These are phyloP conservation scores for Xerus rutilus DNA, from an alignment of 2,797 vertebrate genomes.

Conservation along the genomic window DNA sequence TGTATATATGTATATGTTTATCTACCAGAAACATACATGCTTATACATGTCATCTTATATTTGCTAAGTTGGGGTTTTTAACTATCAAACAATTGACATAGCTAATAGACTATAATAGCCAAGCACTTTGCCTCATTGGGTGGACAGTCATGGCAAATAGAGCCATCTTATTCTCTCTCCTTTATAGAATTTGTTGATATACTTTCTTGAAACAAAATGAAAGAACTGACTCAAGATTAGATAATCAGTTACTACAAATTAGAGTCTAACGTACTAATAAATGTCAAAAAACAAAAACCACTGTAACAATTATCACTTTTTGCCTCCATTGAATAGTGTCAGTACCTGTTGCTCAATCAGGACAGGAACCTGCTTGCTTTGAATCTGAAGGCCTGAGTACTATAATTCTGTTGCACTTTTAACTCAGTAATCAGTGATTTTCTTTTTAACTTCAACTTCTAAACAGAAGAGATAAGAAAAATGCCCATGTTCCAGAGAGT, in stretches of 20 bases:
- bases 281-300: not conserved
- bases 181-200: not conserved
- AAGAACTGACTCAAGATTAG: constrained; percentile 2
- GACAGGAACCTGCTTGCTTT: not conserved
- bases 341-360: not conserved
- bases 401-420: not conserved
- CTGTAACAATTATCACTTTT: not conserved
- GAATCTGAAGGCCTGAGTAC: not conserved
- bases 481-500: not conserved
- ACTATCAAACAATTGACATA: not conserved
- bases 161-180: not conserved
- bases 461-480: not conserved
- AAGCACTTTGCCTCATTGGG: not conserved
- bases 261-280: not conserved
- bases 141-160: not conserved
- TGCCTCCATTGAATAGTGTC: not conserved
- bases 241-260: not conserved
- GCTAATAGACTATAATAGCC: not conserved
- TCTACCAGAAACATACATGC: not conserved
- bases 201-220: not conserved
- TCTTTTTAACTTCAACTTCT: not conserved
- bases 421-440: not conserved
- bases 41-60: not conserved
- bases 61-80: not conserved
- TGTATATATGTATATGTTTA: not conserved